Base-by-base conservation (phyloP, 2,797 vertebrate species). In the Sebastes minor region DNA sequence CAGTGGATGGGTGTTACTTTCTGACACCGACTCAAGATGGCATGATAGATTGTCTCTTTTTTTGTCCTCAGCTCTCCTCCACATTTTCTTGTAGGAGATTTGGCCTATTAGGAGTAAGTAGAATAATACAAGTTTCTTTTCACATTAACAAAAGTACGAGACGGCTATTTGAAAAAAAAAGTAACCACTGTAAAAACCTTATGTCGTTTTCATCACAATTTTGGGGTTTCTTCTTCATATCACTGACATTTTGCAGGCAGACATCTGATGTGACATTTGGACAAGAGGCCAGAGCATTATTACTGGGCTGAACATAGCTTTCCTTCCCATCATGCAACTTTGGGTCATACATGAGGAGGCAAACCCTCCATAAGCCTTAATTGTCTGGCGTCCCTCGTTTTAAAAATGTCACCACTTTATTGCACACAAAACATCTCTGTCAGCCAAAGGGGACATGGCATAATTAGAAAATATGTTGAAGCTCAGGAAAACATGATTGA, bases 401-500 rank as follows among this genome's bases (percentile, higher is more conserved):
- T 74, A 80, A 92, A 91, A 93, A 49, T 91, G 91, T 93, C 87
- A 90, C 87, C 90, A 86, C 60, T 89, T 81, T 84, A 87, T 88
- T 86, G 86, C 85, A 83, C 82, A 78, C 75, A 87, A 79, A 92
- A 84, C 65, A 77, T 81, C 81, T 85, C 71, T 56, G 72, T 77
- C 86, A 80, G 85, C 89, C 86, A 59, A 81, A 76, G 81, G 89
- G 88, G 86, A 89, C 84, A 33, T 69, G 49, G 49, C 68, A 46
- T 90, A 91, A 93, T 92, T 91, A 90, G 62, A 87, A 90, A 93
- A 91, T 74, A 90, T 91, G 84, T 88, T 89, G 70, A 77, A 86
- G 84, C 81, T 81, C 79, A 83, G 68, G 82, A 88, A 88, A 92
- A 89, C 78, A 85, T 46, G 78, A 91, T 76, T 84, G 80, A 74